phyloP scores from a whole-genome alignment of 2,113 vertebrate species.

The Plestiodon gilberti region DNA sequence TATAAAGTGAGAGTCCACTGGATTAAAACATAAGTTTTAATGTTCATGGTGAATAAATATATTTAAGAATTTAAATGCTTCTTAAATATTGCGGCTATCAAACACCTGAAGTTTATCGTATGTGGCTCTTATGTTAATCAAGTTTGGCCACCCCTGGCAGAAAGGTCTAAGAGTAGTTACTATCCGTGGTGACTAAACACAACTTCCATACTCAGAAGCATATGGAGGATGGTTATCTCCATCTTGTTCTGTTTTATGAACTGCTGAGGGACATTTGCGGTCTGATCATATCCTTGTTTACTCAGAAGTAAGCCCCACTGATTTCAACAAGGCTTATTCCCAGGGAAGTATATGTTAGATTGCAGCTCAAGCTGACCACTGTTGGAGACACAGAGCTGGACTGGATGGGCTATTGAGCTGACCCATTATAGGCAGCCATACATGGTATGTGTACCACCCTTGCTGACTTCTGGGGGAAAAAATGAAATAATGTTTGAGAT shows the following conservation, averaged over 20 bases:
- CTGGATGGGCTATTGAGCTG: not conserved
- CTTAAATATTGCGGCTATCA: no score
- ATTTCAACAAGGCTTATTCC: not conserved
- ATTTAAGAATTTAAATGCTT: no score
- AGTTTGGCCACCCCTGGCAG: no score
- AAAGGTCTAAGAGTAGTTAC: not conserved
- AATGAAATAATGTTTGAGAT: slow-evolving; percentile 50
- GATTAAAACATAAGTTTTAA: no score
- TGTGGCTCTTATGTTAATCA: no score
- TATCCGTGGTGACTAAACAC: not conserved
- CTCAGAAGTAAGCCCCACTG: not conserved
- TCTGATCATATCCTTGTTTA: not conserved
- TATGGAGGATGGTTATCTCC: not conserved
- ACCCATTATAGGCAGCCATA: not conserved
- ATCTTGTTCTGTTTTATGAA: not conserved
- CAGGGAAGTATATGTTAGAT: not conserved
- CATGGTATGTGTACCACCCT: slow-evolving; percentile 30
- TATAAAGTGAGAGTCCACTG: no score
- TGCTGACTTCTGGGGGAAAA: slow-evolving; percentile 46
- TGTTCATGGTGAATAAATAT: no score
- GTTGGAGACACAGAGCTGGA: not conserved
- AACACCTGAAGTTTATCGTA: no score
- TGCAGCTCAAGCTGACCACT: not conserved
- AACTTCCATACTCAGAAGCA: not conserved
- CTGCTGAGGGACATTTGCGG: not conserved